Percentiles rank a stretch among this genome's conserved stretches.
phyloP scores from a whole-genome alignment of 2,797 vertebrate species.

The Babyrousa celebensis region DNA sequence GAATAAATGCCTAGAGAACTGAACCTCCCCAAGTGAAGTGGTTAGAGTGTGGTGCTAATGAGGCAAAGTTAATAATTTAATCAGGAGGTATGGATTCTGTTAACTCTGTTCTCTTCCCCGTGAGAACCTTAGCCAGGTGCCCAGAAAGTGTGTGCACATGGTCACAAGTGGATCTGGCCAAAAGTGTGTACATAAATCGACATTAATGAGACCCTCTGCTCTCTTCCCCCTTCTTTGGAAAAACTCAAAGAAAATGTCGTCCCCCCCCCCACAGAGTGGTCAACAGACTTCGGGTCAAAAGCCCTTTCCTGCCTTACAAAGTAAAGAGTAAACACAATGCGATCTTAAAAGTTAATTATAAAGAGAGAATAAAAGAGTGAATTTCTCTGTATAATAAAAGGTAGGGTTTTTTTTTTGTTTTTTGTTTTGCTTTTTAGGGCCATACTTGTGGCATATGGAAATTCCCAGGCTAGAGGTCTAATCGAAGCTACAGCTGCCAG shows the following conservation, averaged over 20 bases:
- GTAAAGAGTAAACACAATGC: constrained; percentile 38
- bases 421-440: too few relatives aligned
- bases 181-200: constrained; percentile 27
- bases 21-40: constrained; percentile 24
- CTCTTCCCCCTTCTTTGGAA: not conserved
- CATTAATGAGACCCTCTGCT: constrained; percentile 5
- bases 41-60: constrained; percentile 36
- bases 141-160: not conserved
- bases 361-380: constrained; percentile 32
- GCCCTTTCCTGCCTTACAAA: constrained; percentile 49
- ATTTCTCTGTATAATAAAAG: constrained; percentile 58
- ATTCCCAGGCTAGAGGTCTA: too few relatives aligned
- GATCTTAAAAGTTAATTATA: constrained; percentile 52
- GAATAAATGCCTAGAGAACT: constrained; percentile 31
- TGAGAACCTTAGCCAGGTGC: constrained; percentile 1
- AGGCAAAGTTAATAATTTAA: constrained; percentile 59
- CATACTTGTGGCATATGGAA: too few relatives aligned
- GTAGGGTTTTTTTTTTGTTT: not conserved
- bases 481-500: too few relatives aligned
- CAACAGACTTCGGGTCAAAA: constrained; percentile 44
- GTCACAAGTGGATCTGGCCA: not conserved
- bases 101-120: constrained; percentile 38
- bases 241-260: constrained; percentile 36
- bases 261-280: not conserved
- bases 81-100: constrained; percentile 54